Evolutionary conservation across 2,888 invertebrate species (phyloP).

Genomic region (Polietes domitor): DNA sequence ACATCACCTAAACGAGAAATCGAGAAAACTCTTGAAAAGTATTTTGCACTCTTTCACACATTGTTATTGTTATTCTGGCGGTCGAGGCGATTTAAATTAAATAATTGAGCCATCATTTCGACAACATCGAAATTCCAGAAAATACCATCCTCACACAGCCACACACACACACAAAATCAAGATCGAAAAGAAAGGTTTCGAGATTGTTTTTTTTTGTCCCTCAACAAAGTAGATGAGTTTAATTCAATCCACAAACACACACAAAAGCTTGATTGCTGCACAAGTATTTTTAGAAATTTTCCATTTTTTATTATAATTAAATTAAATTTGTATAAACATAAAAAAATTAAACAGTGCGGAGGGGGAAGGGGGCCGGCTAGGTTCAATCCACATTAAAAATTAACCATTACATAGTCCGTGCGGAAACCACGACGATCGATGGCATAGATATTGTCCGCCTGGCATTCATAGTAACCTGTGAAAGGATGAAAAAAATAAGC

Average conservation of each 20-base stretch:
- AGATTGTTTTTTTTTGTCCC: neutral
- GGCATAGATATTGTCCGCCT: slow-evolving; percentile 95
- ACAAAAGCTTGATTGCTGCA: neutral
- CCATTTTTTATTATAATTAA: slow-evolving; percentile 33
- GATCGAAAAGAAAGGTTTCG: neutral
- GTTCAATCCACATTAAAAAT: slow-evolving; percentile 73
- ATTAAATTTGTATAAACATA: slow-evolving; percentile 22
- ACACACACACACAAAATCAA: neutral
- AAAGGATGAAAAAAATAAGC: neutral
- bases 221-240: slow-evolving; percentile 15
- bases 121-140: slow-evolving; percentile 47
- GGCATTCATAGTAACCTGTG: slow-evolving; percentile 90
- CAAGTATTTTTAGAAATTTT: slow-evolving; percentile 29
- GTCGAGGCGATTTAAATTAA: slow-evolving; percentile 74
- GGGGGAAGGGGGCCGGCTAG: no score
- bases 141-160: neutral
- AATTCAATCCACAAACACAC: slow-evolving; percentile 17
- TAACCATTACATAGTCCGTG: slow-evolving; percentile 86
- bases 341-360: slow-evolving; percentile 4
- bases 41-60: slow-evolving; percentile 49
- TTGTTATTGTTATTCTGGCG: slow-evolving; percentile 71
- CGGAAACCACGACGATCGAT: slow-evolving; percentile 94
- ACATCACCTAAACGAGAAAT: neutral
- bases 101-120: slow-evolving; percentile 76
- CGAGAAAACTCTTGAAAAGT: neutral